A percentile compares a stretch with the other conserved stretches of the same genome.
Evolutionary conservation across 2,113 vertebrate genomes (phyloP).

Genomic region (Hylia prasina): DNA sequence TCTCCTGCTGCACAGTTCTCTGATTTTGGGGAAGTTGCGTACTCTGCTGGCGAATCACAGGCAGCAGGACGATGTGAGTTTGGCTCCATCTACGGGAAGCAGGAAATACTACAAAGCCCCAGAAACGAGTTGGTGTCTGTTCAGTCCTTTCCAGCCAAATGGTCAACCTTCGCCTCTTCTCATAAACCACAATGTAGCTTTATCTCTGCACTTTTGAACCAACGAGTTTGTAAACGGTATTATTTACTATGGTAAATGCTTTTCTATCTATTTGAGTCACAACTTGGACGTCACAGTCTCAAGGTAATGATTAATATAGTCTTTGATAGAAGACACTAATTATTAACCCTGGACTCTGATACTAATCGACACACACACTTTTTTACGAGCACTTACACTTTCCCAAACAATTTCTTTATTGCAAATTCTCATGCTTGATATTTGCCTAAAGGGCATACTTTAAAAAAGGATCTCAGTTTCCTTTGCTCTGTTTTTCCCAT

Average conservation of each 20-base stretch:
- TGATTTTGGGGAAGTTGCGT: neutral
- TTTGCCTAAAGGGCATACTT: neutral
- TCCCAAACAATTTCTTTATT: neutral
- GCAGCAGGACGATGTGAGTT: neutral
- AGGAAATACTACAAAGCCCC: neutral
- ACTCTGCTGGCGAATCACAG: neutral
- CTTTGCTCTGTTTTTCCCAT: neutral
- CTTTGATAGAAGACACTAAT: neutral
- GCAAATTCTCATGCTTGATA: neutral
- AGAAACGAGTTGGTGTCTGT: neutral
- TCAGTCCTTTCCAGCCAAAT: neutral
- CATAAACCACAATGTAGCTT: neutral
- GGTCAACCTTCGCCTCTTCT: neutral
- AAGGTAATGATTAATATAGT: neutral
- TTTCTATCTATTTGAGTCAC: neutral
- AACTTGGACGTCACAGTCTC: neutral
- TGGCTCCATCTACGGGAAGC: slow-evolving; percentile 53
- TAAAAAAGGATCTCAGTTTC: neutral
- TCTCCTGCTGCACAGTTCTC: neutral
- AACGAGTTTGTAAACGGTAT: neutral
- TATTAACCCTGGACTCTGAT: neutral
- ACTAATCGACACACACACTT: neutral
- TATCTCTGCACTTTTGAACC: neutral
- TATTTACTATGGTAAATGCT: neutral
- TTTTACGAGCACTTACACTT: neutral